Conservation (phyloP, 1,140 invertebrate species). For the Rhynchophorus ferrugineus region DNA sequence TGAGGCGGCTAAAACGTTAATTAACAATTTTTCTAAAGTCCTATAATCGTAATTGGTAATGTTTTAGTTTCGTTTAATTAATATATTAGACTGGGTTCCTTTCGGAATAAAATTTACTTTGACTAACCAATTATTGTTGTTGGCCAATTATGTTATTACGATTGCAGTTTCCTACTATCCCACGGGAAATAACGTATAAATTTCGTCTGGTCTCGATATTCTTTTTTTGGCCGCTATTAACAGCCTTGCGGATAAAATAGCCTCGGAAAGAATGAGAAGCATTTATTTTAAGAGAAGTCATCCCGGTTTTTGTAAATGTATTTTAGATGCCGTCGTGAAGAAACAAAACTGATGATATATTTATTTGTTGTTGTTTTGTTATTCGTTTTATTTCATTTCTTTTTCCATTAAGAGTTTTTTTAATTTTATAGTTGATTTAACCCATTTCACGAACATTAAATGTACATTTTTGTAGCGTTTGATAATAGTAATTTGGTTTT, state of each 20-base stretch:
- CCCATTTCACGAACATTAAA: too few species aligned
- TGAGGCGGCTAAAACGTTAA: constrained; percentile 5
- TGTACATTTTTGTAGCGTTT: too few species aligned
- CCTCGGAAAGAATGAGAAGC: constrained; percentile 19
- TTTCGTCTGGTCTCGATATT: constrained; percentile 15
- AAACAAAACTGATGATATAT: constrained; percentile 16
- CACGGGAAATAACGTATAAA: constrained; percentile 16
- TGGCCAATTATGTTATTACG: constrained; percentile 5
- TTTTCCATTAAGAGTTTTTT: too few species aligned
- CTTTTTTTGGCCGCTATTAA: constrained; percentile 16
- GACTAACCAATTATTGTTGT: constrained; percentile 4
- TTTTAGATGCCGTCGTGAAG: constrained; percentile 15
- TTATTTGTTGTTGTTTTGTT: constrained; percentile 5
- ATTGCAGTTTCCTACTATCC: constrained; percentile 13
- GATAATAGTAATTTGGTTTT: too few species aligned
- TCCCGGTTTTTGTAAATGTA: constrained; percentile 17
- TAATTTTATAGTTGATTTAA: too few species aligned
- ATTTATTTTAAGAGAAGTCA: constrained; percentile 22
- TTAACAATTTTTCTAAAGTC: constrained; percentile 1
- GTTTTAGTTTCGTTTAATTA: constrained; percentile 4
- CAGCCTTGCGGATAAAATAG: constrained; percentile 19
- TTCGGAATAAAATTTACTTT: constrained; percentile 6
- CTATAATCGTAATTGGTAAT: constrained; percentile 2
- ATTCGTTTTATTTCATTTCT: not conserved
- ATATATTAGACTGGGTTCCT: constrained; percentile 9